Conservation (phyloP, 64 coral and sea anemone species). For the Exaiptasia diaphana region DNA sequence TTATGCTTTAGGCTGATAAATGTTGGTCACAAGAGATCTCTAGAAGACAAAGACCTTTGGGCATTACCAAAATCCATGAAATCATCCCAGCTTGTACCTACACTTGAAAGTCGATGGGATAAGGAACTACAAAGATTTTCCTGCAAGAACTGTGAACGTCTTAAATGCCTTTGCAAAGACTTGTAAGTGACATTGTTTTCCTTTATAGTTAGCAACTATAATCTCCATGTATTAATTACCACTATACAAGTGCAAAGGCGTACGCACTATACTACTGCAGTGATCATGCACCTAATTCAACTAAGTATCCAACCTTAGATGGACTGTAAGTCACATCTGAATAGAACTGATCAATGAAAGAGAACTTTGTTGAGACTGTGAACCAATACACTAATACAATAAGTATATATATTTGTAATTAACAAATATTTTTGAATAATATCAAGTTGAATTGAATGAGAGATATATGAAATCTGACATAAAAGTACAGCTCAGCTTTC, state of each 20-base stretch:
- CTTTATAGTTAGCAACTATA: neutral
- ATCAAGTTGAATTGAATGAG: neutral
- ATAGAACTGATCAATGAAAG: too few relatives aligned
- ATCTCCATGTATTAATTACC: too few relatives aligned
- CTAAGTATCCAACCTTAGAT: too few relatives aligned
- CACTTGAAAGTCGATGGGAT: constrained; percentile 52
- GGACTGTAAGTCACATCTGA: too few relatives aligned
- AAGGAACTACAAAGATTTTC: constrained; percentile 26
- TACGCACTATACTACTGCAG: too few relatives aligned
- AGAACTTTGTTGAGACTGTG: too few relatives aligned
- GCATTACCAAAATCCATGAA: constrained; percentile 65
- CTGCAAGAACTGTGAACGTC: constrained; percentile 1
- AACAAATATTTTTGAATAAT: neutral
- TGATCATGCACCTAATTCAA: too few relatives aligned
- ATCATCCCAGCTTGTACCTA: constrained; percentile 58
- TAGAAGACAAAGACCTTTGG: constrained; percentile 74
- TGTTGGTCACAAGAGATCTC: constrained; percentile 61
- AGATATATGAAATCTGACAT: too few relatives aligned
- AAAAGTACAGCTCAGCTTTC: too few relatives aligned
- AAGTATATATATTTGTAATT: neutral
- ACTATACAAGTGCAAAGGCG: too few relatives aligned
- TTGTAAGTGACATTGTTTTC: too few relatives aligned
- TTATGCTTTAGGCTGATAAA: constrained; percentile 41
- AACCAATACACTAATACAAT: too few relatives aligned
- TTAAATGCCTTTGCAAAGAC: neutral